phyloP scores from a whole-genome alignment of 2,888 invertebrate genomes.

The Platynereis dumerilii region DNA sequence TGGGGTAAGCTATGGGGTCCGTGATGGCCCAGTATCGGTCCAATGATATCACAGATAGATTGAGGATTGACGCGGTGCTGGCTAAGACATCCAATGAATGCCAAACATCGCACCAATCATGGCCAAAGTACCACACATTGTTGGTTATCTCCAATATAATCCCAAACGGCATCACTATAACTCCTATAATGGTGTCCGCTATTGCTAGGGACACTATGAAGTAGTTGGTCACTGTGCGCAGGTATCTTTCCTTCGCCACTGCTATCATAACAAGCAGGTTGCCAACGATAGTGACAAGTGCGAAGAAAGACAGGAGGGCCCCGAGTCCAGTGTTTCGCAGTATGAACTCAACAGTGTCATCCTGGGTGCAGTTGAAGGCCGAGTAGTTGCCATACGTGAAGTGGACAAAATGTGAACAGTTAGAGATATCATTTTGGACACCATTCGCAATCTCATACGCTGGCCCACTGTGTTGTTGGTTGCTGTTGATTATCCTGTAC shows the following conservation, averaged over 20 bases:
- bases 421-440: background rate
- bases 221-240: constrained; percentile 97
- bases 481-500: too few relatives aligned
- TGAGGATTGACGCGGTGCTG: constrained; percentile 95
- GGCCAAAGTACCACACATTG: constrained; percentile 84
- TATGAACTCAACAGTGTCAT: background rate
- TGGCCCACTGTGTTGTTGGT: too few relatives aligned
- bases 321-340: constrained; percentile 63
- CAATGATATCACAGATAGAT: constrained; percentile 94
- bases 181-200: constrained; percentile 93
- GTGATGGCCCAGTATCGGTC: constrained; percentile 99
- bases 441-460: too few relatives aligned
- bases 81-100: constrained; percentile 95
- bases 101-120: constrained; percentile 98
- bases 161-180: constrained; percentile 95
- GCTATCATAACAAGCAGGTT: constrained; percentile 94
- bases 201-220: constrained; percentile 96
- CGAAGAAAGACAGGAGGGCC: constrained; percentile 83
- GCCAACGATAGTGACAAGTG: constrained; percentile 91
- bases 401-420: background rate
- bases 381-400: constrained; percentile 5
- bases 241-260: constrained; percentile 88
- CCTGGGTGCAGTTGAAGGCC: background rate
- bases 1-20: constrained; percentile 96
- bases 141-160: constrained; percentile 55